Conservation (phyloP, 2,797 vertebrate genomes). For the Eulemur coronatus region DNA sequence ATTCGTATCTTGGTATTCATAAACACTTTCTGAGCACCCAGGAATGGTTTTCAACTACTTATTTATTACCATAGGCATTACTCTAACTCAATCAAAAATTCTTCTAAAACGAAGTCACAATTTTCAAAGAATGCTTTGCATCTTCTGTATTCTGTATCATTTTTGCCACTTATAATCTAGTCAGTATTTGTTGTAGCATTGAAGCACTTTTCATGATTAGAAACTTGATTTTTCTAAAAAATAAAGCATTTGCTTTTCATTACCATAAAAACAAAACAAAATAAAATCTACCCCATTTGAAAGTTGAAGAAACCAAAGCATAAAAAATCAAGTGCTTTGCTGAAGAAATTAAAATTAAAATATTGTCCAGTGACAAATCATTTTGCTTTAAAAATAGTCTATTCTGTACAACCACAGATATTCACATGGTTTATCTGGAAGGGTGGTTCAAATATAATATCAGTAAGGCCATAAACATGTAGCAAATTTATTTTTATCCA, state of each 20-base stretch:
- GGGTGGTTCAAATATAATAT: not conserved
- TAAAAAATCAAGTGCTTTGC: not conserved
- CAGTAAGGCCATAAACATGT: not conserved
- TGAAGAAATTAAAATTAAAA: constrained; percentile 45
- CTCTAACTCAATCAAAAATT: constrained; percentile 37
- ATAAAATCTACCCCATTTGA: constrained; percentile 21
- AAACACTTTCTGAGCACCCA: constrained; percentile 15
- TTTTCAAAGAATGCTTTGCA: constrained; percentile 38
- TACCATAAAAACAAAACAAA: constrained; percentile 53
- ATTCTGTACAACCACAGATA: not conserved
- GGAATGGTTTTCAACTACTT: constrained; percentile 31
- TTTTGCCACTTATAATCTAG: constrained; percentile 40
- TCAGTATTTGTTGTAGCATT: not conserved
- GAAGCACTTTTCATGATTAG: constrained; percentile 41
- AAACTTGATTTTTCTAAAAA: constrained; percentile 42
- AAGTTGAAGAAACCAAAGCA: constrained; percentile 26
- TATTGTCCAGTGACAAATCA: not conserved
- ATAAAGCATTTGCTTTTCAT: constrained; percentile 44
- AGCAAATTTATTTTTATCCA: not conserved
- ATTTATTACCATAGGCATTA: constrained; percentile 30
- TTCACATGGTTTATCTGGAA: not conserved
- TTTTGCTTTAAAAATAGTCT: constrained; percentile 14
- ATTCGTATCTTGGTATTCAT: constrained; percentile 21
- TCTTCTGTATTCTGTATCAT: not conserved
- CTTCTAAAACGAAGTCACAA: not conserved